These are phyloP conservation scores for Chloroceryle amazona DNA, from an alignment of 2,797 vertebrate genomes.

Conservation along the genomic window DNA sequence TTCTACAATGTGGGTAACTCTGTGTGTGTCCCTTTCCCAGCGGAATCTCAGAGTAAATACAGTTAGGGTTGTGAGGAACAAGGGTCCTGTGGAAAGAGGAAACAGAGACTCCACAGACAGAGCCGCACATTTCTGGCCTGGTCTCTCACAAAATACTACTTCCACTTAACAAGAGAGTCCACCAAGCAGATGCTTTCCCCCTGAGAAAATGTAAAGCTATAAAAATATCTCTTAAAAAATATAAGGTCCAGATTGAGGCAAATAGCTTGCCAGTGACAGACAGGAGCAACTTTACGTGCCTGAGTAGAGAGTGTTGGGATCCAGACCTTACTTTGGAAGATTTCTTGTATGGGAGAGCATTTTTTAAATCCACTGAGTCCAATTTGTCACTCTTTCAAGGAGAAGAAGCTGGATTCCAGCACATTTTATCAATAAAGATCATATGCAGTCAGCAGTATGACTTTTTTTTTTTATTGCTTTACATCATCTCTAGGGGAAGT, in stretches of 20 bases:
- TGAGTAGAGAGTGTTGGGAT: background rate
- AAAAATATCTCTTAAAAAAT: background rate
- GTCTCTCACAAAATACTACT: background rate
- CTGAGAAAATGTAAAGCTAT: conserved; percentile 10
- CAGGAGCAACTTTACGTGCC: background rate
- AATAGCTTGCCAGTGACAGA: background rate
- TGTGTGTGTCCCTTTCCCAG: background rate
- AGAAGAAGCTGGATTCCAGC: conserved; percentile 38
- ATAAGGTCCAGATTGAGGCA: background rate
- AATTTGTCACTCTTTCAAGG: conserved; percentile 37
- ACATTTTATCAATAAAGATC: conserved; percentile 70
- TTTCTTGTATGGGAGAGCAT: background rate
- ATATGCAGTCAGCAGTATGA: conserved; percentile 65
- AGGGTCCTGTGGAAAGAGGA: background rate
- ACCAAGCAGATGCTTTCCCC: background rate
- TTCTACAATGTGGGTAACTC: rapidly evolving
- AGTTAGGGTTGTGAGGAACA: background rate
- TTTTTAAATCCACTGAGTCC: conserved; percentile 37
- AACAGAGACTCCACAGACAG: background rate
- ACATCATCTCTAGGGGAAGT: conserved; percentile 55
- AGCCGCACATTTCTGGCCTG: background rate
- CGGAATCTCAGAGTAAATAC: background rate
- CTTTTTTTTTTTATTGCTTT: conserved; percentile 52
- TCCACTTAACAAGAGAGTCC: background rate
- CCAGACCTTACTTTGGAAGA: background rate